Evolutionary conservation across 2,797 vertebrate genomes (phyloP).

Genomic region (Clarias platycephalus): DNA sequence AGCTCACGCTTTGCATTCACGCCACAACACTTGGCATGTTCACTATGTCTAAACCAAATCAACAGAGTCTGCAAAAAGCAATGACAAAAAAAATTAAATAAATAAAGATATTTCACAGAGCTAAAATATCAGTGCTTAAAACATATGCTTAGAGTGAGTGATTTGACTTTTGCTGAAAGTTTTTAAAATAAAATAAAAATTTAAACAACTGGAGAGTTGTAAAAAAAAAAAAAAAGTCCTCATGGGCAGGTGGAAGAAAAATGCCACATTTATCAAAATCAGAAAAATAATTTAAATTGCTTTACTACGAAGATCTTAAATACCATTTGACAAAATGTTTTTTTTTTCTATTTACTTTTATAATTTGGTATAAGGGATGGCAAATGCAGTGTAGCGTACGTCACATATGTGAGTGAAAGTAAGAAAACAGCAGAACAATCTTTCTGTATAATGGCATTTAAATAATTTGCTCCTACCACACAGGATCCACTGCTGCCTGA

Average conservation of each 20-base stretch:
- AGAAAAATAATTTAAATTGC: not conserved
- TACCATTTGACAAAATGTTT: not conserved
- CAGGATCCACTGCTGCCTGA: too few relatives aligned
- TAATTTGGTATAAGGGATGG: not conserved
- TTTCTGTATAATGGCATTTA: not conserved
- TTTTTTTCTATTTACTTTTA: not conserved
- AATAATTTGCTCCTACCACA: too few relatives aligned
- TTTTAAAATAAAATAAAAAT: too few relatives aligned
- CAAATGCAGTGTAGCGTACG: not conserved
- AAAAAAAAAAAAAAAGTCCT: not conserved
- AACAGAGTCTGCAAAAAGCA: slow-evolving; percentile 2
- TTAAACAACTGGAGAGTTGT: not conserved
- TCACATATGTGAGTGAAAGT: not conserved
- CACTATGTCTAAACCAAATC: not conserved
- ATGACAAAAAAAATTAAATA: not conserved
- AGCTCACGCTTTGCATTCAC: not conserved
- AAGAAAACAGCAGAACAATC: not conserved
- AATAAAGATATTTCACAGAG: not conserved
- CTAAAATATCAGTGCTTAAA: not conserved
- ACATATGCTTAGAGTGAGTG: not conserved
- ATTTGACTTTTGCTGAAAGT: too few relatives aligned
- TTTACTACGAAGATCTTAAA: not conserved
- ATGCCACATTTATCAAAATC: not conserved
- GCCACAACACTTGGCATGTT: not conserved
- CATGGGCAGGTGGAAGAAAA: not conserved